Evolutionary conservation across 2,888 invertebrate genomes (phyloP), one percentile per base, ranked within the genome.

Genomic region (Eupithecia centaureata): DNA sequence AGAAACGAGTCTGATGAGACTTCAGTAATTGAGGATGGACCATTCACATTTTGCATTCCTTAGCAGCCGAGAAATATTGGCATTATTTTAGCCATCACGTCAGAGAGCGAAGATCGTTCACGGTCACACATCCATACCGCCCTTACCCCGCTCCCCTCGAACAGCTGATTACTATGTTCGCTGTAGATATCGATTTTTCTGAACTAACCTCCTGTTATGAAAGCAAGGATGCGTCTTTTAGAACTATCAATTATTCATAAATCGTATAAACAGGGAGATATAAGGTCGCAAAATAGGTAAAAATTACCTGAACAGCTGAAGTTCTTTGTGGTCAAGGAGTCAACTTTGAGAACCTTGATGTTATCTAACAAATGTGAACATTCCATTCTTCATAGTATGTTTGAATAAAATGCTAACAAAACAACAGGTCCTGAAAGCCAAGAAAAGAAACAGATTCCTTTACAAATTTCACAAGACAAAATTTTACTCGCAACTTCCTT

Each of bases 291-390:
- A 82, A 72, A 76, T 68, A 78, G 77, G 76, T 75, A 65, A 78
- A 83, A 78, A 83, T 88, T 94, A 95, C 95, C 95, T 94, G 95
- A 94, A 93, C 95, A 95, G 88, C 91, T 90, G 88, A 92, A 90
- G 89, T 95, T 94, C 95, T 95, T 94, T 93, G 95, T 94, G 91
- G 91, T 91, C 84, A 88, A 86, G 79, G 85, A 87, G 84, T 93
- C 89, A 82, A 84, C 81, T 84, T 89, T 88, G 83, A 91, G 87
- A 85, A 94, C 89, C 87, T 94, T 94, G 86, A 95, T 94, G 92
- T 95, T 94, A 90, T 95, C 94, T 88, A 92, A 93, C 83, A 95
- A 94, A 93, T 95, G 95, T 84, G 95, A 94, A 90, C 95, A 95
- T 94, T 95, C 95, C 95, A 95, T 95, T 86, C 85, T 94, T 93